A percentile compares a stretch with the other conserved stretches of the same genome.
Evolutionary conservation across 2,797 vertebrate species (phyloP).

Genomic region (Spheniscus humboldti): DNA sequence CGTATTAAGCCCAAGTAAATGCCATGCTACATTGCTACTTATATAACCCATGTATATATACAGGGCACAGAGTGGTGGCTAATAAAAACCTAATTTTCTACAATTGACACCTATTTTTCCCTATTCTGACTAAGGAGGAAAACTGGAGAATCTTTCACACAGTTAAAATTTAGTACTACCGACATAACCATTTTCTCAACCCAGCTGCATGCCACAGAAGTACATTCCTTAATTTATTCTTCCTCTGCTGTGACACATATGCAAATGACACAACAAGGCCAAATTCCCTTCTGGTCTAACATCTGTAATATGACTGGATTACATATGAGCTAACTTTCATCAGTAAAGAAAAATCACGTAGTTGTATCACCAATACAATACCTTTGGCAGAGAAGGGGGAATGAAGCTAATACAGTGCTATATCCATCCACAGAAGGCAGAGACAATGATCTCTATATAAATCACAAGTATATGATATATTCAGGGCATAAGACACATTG

Average conservation of each 20-base stretch:
- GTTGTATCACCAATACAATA: neutral
- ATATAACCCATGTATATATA: neutral
- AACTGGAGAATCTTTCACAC: neutral
- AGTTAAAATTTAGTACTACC: neutral
- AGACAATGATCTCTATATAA: neutral
- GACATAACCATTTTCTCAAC: neutral
- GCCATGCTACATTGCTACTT: neutral
- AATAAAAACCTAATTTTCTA: neutral
- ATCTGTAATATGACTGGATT: neutral
- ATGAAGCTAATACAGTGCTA: neutral
- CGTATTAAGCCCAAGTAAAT: neutral
- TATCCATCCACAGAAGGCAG: neutral
- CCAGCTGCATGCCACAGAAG: accelerated
- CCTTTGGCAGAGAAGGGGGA: neutral
- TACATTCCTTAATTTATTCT: neutral
- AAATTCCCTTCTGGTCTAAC: neutral
- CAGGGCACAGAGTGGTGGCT: neutral
- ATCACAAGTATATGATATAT: neutral
- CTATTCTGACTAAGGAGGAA: neutral
- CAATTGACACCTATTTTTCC: neutral
- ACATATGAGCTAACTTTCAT: neutral
- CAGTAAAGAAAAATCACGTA: neutral
- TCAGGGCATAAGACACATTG: neutral
- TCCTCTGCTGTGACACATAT: neutral
- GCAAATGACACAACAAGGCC: neutral